Conservation (phyloP, 2,888 invertebrate species). For the Ommatoiulus sabulosus region DNA sequence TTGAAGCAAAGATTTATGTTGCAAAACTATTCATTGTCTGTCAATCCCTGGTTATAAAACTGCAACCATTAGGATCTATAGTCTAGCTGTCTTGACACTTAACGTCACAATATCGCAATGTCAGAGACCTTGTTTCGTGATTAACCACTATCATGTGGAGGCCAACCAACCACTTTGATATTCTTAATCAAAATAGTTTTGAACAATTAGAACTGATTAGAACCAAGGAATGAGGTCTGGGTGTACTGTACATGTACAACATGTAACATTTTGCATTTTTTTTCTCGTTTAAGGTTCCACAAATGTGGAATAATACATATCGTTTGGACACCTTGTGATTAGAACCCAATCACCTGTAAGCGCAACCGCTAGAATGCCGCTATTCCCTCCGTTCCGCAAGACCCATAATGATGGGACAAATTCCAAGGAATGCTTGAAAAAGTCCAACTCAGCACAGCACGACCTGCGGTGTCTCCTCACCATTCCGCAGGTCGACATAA, state of each 20-base stretch:
- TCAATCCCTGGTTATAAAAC: too few relatives aligned
- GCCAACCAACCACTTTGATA: neutral
- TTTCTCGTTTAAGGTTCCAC: neutral
- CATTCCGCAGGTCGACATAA: constrained; percentile 42
- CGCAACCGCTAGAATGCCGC: constrained; percentile 24
- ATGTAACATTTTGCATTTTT: neutral
- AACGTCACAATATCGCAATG: neutral
- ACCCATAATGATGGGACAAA: neutral
- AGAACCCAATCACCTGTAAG: neutral
- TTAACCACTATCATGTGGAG: neutral
- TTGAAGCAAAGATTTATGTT: too few relatives aligned
- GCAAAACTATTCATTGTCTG: too few relatives aligned
- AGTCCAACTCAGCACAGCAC: constrained; percentile 47
- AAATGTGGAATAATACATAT: neutral
- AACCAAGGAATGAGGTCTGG: too few relatives aligned
- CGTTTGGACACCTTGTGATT: neutral
- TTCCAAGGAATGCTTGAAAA: constrained; percentile 49
- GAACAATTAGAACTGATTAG: neutral
- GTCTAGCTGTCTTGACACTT: neutral
- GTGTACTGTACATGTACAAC: too few relatives aligned
- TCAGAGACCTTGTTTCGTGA: neutral
- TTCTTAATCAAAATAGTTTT: neutral
- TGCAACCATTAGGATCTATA: neutral
- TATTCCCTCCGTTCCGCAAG: constrained; percentile 54
- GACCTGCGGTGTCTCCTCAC: constrained; percentile 49